Evolutionary conservation across 2,888 invertebrate species (phyloP), one percentile per base, ranked within the genome.

Genomic region (Nemoura dubitans): DNA sequence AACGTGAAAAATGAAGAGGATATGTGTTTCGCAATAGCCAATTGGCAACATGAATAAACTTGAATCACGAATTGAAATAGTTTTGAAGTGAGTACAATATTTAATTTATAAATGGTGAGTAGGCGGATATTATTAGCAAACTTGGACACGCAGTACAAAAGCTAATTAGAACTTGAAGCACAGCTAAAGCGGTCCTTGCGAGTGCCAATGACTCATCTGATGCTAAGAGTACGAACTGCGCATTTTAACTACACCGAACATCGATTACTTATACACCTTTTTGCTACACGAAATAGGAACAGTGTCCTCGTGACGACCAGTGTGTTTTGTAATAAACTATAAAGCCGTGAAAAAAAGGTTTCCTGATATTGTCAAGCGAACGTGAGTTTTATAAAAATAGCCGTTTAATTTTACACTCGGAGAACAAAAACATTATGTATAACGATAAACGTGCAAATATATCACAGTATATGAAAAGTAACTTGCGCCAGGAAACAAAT

Each of bases 71-170:
- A 59, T 59, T 10, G 21, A 59, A 59, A 59, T 59, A 59, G 59
- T 59, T 59, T 59, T 59, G 59, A 59, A 59, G 59, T 59, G 59
- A 59, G 59, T 59, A 21, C 59, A 59, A 59, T 59, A 59, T 59
- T 59, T 59, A 59, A 59, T 59, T 1, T 59, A 7, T 59, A 59
- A 59, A 59, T 59, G 59, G 59, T 59, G 59, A 59, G 59, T 59
- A 21, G 59, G 59, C 10, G 59, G 59, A 7, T 59, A 59, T 59
- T 59, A 59, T 59, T 59, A 59, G 59, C 59, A 2, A 59, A 36
- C 36, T 36, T 10, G 36, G n/a, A n/a, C n/a, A 36, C 36, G 59
- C 59, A 10, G 59, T 21, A 59, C 59, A 59, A 59, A 59, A 59
- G 59, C 59, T 21, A 59, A 59, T 59, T 59, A 59, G 59, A 59